Conservation (phyloP, 1,140 invertebrate genomes). For the Drosophila ambigua region DNA sequence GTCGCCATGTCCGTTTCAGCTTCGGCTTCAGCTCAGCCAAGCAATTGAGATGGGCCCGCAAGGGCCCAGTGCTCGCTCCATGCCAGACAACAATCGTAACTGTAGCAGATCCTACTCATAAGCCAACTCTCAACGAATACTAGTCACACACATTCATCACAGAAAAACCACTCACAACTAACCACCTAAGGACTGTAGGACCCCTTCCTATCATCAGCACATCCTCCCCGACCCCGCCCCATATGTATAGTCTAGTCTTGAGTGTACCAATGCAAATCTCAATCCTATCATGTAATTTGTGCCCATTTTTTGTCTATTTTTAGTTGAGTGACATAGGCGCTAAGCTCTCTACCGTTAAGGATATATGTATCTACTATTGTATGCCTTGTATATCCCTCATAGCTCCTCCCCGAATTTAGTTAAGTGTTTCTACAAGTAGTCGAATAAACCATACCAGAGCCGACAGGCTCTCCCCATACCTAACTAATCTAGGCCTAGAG, state of each 20-base stretch:
- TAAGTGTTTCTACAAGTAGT: conserved; percentile 49
- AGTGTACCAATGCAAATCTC: conserved; percentile 55
- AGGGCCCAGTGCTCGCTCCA: conserved; percentile 15
- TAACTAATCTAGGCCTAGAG: conserved; percentile 6
- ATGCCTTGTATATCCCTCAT: neutral
- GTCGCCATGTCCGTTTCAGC: neutral
- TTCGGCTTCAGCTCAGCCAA: conserved; percentile 36
- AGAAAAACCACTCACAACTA: conserved; percentile 31
- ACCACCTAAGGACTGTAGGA: conserved; percentile 53
- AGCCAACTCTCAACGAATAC: conserved; percentile 75
- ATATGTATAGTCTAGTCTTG: conserved; percentile 73
- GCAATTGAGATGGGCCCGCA: conserved; percentile 22
- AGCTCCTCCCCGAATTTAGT: conserved; percentile 28
- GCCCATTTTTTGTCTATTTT: conserved; percentile 38
- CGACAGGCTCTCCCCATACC: conserved; percentile 1
- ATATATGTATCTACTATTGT: conserved; percentile 13
- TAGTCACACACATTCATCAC: conserved; percentile 61
- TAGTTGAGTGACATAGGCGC: conserved; percentile 43
- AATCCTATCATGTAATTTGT: neutral
- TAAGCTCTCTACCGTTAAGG: conserved; percentile 44
- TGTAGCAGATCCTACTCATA: conserved; percentile 59
- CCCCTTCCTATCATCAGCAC: neutral
- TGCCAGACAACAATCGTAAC: conserved; percentile 55
- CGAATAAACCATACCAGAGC: conserved; percentile 25
- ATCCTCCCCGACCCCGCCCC: too few relatives aligned